Conservation (phyloP, 2,113 vertebrate species). For the Rhinichthys klamathensis region DNA sequence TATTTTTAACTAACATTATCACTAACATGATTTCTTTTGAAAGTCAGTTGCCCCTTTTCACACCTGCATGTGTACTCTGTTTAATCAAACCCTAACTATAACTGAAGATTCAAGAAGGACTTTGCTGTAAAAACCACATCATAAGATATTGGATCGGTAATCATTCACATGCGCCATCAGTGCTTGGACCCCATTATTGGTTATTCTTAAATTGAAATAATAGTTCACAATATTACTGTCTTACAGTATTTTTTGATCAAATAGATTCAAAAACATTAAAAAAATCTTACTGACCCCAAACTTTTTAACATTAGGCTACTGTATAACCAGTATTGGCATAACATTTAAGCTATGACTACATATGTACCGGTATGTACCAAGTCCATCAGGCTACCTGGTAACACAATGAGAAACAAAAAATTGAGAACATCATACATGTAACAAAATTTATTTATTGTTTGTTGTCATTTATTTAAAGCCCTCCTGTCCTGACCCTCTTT, state of each 20-base stretch:
- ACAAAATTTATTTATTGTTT: conserved; percentile 38
- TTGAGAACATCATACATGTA: neutral
- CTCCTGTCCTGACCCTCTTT: conserved; percentile 24
- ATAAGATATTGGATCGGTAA: too few species aligned
- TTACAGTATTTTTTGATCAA: neutral
- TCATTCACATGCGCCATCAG: too few species aligned
- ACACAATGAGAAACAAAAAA: neutral
- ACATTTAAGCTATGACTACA: neutral
- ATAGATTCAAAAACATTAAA: neutral
- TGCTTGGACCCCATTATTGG: too few species aligned
- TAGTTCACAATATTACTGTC: neutral
- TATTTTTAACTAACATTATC: too few species aligned
- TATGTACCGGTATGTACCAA: neutral
- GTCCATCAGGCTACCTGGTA: neutral
- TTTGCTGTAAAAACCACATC: too few species aligned
- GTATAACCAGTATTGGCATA: neutral
- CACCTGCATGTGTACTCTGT: too few species aligned
- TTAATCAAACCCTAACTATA: too few species aligned
- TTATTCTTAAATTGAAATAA: neutral
- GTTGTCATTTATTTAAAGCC: neutral
- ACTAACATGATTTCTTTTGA: too few species aligned
- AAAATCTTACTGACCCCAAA: neutral
- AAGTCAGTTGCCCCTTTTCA: too few species aligned
- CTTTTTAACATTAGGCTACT: neutral
- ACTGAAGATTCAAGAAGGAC: too few species aligned